Percentiles rank a stretch among this genome's conserved stretches.
Evolutionary conservation across 1,140 invertebrate species (phyloP).

Genomic region (Coelopa frigida): DNA sequence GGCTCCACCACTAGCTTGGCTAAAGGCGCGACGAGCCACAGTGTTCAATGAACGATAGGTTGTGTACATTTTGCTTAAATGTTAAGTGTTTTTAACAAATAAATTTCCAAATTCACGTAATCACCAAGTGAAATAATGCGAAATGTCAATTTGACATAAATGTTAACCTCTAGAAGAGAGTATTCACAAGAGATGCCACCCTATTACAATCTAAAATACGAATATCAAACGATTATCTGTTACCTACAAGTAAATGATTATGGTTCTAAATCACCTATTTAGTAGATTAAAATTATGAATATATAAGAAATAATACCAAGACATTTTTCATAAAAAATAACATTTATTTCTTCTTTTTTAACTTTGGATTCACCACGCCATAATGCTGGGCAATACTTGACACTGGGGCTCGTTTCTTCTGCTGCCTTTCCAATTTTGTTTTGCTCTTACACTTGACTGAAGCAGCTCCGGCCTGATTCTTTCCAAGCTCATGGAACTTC

Average conservation of each 20-base stretch:
- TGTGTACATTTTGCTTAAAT: conserved; percentile 22
- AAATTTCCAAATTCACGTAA: conserved; percentile 29
- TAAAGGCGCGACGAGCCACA: conserved; percentile 25
- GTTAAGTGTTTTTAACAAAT: background rate
- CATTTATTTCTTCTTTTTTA: conserved; percentile 31
- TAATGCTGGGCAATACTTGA: conserved; percentile 36
- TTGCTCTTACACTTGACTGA: conserved; percentile 46
- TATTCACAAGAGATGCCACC: no score
- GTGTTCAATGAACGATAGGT: conserved; percentile 13
- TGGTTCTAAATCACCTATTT: no score
- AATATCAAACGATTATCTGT: no score
- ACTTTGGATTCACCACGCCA: conserved; percentile 35
- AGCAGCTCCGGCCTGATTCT: conserved; percentile 46
- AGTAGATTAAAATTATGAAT: no score
- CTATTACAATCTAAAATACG: no score
- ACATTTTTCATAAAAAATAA: no score
- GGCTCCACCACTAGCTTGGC: conserved; percentile 16
- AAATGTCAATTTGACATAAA: background rate
- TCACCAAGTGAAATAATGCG: conserved; percentile 13
- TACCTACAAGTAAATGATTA: no score
- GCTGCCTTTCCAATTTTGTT: conserved; percentile 29
- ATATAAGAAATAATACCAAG: no score
- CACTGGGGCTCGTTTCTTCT: conserved; percentile 39
- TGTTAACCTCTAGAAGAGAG: no score
- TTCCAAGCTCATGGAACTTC: conserved; percentile 47